Conservation (phyloP, 2,888 invertebrate genomes). For the Tenthredo notha region DNA sequence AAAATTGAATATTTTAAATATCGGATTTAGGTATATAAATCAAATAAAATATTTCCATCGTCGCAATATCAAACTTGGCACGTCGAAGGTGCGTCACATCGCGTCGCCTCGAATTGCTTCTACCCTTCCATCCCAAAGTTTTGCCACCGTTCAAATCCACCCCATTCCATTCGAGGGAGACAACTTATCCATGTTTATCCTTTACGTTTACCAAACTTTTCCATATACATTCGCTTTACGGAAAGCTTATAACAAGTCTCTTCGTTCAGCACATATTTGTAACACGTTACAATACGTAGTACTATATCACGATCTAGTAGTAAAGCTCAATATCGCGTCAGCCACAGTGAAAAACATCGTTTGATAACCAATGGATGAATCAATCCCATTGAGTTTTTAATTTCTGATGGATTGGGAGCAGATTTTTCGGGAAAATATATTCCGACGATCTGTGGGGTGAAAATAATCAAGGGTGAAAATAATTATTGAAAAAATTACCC, state of each 20-base stretch:
- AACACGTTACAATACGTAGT: not conserved
- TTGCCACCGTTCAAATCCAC: slow-evolving; percentile 5
- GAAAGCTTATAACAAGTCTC: not conserved
- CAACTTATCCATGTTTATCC: slow-evolving; percentile 9
- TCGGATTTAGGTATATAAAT: slow-evolving; percentile 11
- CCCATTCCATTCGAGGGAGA: not conserved
- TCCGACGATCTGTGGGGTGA: not conserved
- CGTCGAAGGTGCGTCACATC: not conserved
- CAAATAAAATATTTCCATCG: not conserved
- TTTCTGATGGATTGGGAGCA: not conserved
- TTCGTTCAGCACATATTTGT: not conserved
- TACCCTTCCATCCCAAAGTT: not conserved
- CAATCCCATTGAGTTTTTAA: not conserved
- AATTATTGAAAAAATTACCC: not conserved
- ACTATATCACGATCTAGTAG: not conserved
- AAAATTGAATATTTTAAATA: not conserved
- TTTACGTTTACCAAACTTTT: slow-evolving; percentile 2
- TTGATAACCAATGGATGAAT: not conserved
- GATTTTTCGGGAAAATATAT: not conserved
- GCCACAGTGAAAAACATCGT: not conserved
- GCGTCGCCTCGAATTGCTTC: not conserved
- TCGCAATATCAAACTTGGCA: not conserved
- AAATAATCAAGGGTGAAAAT: not conserved
- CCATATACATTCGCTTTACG: not conserved
- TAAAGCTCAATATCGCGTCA: not conserved